Percentiles rank a stretch among this genome's conserved stretches.
Conservation (phyloP, 2,797 vertebrate species). For the Pantherophis vulpinus region DNA sequence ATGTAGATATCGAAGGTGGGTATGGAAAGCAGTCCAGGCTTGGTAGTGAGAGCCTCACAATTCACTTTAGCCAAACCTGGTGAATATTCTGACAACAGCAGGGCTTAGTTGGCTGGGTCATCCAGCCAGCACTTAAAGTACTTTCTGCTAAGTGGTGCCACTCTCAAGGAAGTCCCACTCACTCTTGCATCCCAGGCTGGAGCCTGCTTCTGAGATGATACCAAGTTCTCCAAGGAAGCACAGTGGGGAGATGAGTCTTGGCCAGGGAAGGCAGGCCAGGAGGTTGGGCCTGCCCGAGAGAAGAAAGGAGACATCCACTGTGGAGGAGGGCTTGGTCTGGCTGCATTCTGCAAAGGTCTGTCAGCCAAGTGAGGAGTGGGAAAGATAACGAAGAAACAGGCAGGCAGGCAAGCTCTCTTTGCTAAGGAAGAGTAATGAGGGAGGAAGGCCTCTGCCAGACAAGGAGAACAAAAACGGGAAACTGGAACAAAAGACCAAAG, state of each 20-base stretch:
- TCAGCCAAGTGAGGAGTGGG: not conserved
- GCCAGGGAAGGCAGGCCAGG: not conserved
- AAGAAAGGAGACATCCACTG: not conserved
- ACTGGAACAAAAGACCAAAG: not conserved
- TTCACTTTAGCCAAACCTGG: not conserved
- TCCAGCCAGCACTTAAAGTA: not conserved
- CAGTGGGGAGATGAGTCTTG: not conserved
- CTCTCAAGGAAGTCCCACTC: not conserved
- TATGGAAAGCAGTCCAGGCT: not conserved
- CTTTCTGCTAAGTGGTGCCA: not conserved
- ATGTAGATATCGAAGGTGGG: not conserved
- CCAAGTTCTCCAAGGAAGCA: not conserved
- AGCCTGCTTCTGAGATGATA: not conserved
- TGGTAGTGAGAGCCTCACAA: not conserved
- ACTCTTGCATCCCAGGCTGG: not conserved
- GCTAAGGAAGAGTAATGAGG: not conserved
- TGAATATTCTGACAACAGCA: not conserved
- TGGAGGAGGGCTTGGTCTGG: not conserved
- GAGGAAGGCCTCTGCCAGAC: not conserved
- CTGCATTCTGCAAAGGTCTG: not conserved
- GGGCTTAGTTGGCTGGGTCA: not conserved
- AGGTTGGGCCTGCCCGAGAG: not conserved
- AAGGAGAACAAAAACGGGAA: not conserved
- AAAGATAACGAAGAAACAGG: not conserved
- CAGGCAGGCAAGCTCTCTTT: not conserved